Base-by-base conservation (phyloP, 2,797 vertebrate species). In the Chromobotia macracanthus region DNA sequence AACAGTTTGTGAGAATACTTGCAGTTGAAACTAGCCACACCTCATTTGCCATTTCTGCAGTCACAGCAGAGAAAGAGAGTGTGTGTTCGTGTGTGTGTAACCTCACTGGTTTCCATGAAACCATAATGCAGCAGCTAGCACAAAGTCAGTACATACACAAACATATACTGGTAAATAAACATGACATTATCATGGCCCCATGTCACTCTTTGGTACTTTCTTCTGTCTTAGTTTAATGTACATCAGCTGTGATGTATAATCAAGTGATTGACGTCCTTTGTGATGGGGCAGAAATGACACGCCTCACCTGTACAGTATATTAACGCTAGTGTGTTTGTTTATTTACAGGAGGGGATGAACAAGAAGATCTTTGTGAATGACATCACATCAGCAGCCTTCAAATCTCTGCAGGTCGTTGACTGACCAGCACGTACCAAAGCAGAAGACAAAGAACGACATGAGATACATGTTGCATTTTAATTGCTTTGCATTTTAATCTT, bases 351-450 rank as follows among this genome's bases (percentile, higher is more conserved):
- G 90, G 92, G 93, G 65, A 87, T 94, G 91, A 84, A 0, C 21
- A 95, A 94, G 84, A 82, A 84, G 0, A 75, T 61, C 0, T 95
- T 95, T 81, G 84, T 94, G 81, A 95, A 94, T 65, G 91, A 93
- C 53, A 5, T 77, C 80, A 95, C 94, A 76, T 82, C 51, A 8
- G 85, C 87, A 2, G 91, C 77, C 2, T 77, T 88, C 65, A 92
- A 61, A 82, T 89, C 89, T 1, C 3, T 82, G 58, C 89, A 92
- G 61, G 84, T 89, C 16, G n/a, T 91, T 4, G 83, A 91, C 5
- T 93, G 86, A 88, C 7, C 56, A 19, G 61, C 53, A 51, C 53
- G 8, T 38, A 38, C 1, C 35, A 38, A 38, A 38, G 35, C 35
- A 56, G 19, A 11, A 3, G 6, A 9, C 35, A 5, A 38, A 38